A percentile compares a stretch with the other conserved stretches of the same genome.
These are phyloP conservation scores for Tillus elongatus DNA, from an alignment of 2,888 invertebrate species.

Conservation along the genomic window DNA sequence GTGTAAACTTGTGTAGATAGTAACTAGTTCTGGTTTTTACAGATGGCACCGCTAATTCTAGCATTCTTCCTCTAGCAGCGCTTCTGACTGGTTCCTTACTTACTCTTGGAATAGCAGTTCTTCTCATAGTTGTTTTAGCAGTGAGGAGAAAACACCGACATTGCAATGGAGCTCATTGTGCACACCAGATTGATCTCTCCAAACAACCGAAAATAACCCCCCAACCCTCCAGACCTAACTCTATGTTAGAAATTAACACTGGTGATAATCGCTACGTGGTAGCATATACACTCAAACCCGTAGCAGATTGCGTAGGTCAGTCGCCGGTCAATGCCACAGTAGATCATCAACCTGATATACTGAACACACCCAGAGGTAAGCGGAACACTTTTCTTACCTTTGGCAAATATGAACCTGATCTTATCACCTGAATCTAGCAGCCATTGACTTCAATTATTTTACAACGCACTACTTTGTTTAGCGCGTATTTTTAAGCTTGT, in stretches of 20 bases:
- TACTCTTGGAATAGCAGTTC: conserved; percentile 53
- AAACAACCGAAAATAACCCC: conserved; percentile 46
- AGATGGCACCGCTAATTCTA: conserved; percentile 63
- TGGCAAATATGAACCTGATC: not conserved
- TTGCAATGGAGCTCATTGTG: conserved; percentile 37
- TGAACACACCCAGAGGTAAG: conserved; percentile 67
- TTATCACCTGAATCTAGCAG: no score
- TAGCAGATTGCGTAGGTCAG: conserved; percentile 35
- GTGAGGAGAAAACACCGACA: conserved; percentile 48
- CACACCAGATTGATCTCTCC: conserved; percentile 42
- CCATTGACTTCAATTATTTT: no score
- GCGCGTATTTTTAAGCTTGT: no score
- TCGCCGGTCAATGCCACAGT: conserved; percentile 26
- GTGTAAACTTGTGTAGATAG: not conserved
- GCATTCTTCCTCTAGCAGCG: conserved; percentile 63
- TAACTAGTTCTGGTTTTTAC: conserved; percentile 24
- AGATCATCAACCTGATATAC: conserved; percentile 50
- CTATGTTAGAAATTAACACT: conserved; percentile 66
- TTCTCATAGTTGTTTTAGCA: conserved; percentile 56
- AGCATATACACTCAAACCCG: conserved; percentile 73
- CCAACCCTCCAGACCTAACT: conserved; percentile 38
- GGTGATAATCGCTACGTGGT: conserved; percentile 78
- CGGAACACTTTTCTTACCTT: conserved; percentile 21
- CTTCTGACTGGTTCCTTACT: conserved; percentile 57
- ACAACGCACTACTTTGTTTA: no score